Evolutionary conservation across 2,888 invertebrate species (phyloP).

Genomic region (Drosophila setosimentum): DNA sequence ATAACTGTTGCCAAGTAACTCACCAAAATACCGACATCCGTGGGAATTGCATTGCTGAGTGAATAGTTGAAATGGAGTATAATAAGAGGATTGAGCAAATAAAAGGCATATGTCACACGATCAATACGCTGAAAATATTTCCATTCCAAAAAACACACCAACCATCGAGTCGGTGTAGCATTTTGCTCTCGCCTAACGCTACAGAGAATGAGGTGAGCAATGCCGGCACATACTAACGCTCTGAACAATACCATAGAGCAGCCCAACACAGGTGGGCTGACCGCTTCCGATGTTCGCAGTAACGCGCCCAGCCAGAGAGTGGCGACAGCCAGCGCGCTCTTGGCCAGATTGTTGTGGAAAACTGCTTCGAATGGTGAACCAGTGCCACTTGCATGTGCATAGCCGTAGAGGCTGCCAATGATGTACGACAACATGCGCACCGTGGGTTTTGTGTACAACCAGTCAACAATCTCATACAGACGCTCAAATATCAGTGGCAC

Average conservation of each 20-base stretch:
- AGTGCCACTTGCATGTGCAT: slow-evolving; percentile 2
- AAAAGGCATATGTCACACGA: slow-evolving; percentile 48
- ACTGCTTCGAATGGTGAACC: slow-evolving; percentile 17
- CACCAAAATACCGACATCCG: slow-evolving; percentile 41
- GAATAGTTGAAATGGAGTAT: slow-evolving; percentile 37
- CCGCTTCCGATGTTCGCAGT: not conserved
- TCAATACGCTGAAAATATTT: slow-evolving; percentile 36
- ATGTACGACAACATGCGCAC: slow-evolving; percentile 39
- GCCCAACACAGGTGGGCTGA: not conserved
- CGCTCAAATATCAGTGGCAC: slow-evolving; percentile 21
- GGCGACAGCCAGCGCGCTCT: not conserved
- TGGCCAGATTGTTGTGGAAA: slow-evolving; percentile 4
- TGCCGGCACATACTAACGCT: not conserved
- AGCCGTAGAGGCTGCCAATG: slow-evolving; percentile 49
- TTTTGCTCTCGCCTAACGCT: slow-evolving; percentile 11
- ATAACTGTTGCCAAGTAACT: not conserved
- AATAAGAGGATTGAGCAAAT: slow-evolving; percentile 51
- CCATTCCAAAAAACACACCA: slow-evolving; percentile 32
- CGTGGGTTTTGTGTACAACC: slow-evolving; percentile 35
- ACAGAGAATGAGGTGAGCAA: slow-evolving; percentile 32
- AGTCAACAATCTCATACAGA: not conserved
- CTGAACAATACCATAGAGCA: slow-evolving; percentile 9
- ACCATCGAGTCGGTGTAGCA: slow-evolving; percentile 11
- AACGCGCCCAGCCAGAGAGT: not conserved
- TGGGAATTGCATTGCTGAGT: slow-evolving; percentile 10